Conservation (phyloP, 2,888 invertebrate species). For the Pilophorus perplexus region DNA sequence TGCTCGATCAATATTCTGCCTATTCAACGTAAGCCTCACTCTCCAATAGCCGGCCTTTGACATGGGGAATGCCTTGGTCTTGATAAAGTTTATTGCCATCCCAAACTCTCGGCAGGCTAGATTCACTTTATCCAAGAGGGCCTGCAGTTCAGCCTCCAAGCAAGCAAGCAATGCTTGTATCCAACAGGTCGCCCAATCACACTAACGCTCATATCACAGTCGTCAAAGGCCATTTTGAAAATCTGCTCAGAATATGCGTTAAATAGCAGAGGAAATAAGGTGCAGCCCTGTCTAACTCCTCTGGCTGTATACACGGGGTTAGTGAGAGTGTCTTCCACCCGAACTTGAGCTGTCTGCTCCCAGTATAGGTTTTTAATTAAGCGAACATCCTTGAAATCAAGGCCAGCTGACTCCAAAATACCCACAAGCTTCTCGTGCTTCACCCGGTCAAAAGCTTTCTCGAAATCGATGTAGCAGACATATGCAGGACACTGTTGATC, state of each 20-base stretch:
- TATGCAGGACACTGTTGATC: not conserved
- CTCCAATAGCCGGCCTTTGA: too few relatives aligned
- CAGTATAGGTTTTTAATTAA: constrained; percentile 5
- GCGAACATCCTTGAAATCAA: constrained; percentile 7
- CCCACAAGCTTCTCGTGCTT: not conserved
- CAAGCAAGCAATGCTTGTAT: not conserved
- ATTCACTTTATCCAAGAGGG: not conserved
- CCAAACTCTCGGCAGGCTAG: not conserved
- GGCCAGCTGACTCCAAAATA: not conserved
- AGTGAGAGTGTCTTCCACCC: constrained; percentile 1
- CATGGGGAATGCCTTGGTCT: too few relatives aligned
- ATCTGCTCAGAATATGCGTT: not conserved
- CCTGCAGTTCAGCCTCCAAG: not conserved
- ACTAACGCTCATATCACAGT: not conserved
- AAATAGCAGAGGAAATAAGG: not conserved
- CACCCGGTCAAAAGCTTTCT: too few relatives aligned
- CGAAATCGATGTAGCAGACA: not conserved
- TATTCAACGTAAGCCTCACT: not conserved
- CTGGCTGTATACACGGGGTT: not conserved
- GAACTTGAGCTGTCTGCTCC: constrained; percentile 2
- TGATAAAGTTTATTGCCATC: too few relatives aligned
- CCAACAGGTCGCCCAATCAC: not conserved
- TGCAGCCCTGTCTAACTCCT: constrained; percentile 12
- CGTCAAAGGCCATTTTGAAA: not conserved
- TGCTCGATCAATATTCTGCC: too few relatives aligned